Percentiles rank a stretch among this genome's conserved stretches.
Evolutionary conservation across 2,888 invertebrate genomes (phyloP).

Genomic region (Megaustenia siamemsis): DNA sequence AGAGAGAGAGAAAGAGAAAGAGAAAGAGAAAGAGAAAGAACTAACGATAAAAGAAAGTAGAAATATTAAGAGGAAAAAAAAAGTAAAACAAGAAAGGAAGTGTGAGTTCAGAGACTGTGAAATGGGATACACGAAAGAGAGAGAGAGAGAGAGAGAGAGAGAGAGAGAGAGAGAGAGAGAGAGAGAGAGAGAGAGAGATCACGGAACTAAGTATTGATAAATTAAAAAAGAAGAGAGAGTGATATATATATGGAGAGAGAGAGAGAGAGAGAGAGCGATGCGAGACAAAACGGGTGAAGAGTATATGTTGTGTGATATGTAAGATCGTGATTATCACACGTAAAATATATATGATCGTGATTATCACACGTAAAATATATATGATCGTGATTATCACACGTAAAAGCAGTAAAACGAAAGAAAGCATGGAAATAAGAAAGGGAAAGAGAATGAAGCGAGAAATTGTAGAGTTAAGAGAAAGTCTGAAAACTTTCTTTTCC

Average conservation of each 20-base stretch:
- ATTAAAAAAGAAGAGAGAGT: not conserved
- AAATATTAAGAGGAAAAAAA: not conserved
- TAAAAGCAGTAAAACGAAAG: not conserved
- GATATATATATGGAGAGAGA: conserved; percentile 1
- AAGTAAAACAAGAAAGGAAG: not conserved
- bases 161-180: conserved; percentile 1
- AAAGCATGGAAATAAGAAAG: not conserved
- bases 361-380: no score
- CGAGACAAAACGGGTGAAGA: not conserved
- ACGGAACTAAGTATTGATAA: not conserved
- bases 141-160: not conserved
- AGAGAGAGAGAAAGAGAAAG: conserved; percentile 27
- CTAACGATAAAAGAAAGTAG: not conserved
- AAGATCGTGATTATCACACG: no score
- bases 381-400: no score
- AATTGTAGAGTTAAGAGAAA: not conserved
- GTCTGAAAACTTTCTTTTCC: not conserved
- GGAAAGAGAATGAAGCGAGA: not conserved
- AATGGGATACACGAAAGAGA: no score
- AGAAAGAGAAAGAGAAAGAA: conserved; percentile 16
- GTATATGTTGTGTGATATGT: no score
- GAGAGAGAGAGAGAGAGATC: conserved; percentile 9
- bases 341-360: no score
- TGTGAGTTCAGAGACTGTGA: not conserved
- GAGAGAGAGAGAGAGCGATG: not conserved